Evolutionary conservation across 2,797 vertebrate species (phyloP), one percentile per base, ranked within the genome.

Genomic region (Nothura maculosa): DNA sequence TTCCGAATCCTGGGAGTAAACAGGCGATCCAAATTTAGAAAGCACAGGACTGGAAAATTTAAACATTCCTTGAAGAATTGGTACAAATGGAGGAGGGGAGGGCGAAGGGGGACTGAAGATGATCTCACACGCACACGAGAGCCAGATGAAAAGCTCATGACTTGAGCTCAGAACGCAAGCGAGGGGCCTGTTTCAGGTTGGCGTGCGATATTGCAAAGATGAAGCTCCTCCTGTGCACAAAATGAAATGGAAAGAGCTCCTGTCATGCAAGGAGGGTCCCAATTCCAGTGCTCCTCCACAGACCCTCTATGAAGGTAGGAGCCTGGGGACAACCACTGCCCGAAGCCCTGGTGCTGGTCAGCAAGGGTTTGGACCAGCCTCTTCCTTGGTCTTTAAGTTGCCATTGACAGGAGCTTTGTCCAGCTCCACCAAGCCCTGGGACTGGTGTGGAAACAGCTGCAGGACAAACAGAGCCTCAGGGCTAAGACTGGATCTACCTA

Each of bases 1-100:
- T 97, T 97, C 96, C 95, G 83, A 97, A 95, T 97, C 96, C 94
- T 96, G 92, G 93, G 96, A 96, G 97, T 96, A 97, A 96, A 97
- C 94, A 96, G 94, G 90, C 61, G 2, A 70, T 97, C 96, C 96
- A 97, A 97, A 96, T 97, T 97, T 97, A 97, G 97, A 96, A 97
- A 93, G 96, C 96, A 95, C 90, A 90, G 91, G 78, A 81, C 95
- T 97, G 97, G 96, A 97, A 97, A 97, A 97, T 95, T 96, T 96
- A 96, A 97, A 96, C 94, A 95, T 96, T 97, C 96, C 94, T 97
- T 94, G 92, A 91, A 96, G 93, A 96, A 95, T 87, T 95, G 96
- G 94, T 96, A 96, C 93, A 96, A 91, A 91, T 40, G 28, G 28
- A 18, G 5, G 75, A 55, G 66, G 27, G 63, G 62, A 81, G 76